Percentiles rank a stretch among this genome's conserved stretches.
These are phyloP conservation scores for Eudemis profundana DNA, from an alignment of 2,888 invertebrate species.

Conservation along the genomic window DNA sequence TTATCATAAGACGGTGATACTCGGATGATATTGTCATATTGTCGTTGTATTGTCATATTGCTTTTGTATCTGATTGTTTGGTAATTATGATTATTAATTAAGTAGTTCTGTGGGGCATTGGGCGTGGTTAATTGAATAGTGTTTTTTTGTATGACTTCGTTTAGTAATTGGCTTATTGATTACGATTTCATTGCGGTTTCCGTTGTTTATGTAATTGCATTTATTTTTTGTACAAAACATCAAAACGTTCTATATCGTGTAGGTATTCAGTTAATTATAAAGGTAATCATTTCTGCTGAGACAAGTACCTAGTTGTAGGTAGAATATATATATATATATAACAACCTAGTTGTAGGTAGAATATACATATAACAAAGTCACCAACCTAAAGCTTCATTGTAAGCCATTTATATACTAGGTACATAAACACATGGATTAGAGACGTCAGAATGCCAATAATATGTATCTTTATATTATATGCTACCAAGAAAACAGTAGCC, in stretches of 20 bases:
- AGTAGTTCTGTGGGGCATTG: constrained; percentile 70
- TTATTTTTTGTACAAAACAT: constrained; percentile 4
- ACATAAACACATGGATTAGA: too few relatives aligned
- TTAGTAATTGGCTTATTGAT: constrained; percentile 11
- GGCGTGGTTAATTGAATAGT: constrained; percentile 62
- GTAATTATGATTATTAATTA: constrained; percentile 77
- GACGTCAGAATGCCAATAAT: too few relatives aligned
- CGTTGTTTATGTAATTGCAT: constrained; percentile 4
- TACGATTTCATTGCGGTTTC: constrained; percentile 9
- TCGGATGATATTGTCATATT: constrained; percentile 45
- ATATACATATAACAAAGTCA: too few relatives aligned
- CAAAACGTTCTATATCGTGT: too few relatives aligned
- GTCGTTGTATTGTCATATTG: constrained; percentile 52
- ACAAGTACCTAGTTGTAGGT: too few relatives aligned
- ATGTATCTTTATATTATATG: too few relatives aligned
- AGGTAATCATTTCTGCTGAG: too few relatives aligned
- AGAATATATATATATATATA: too few relatives aligned
- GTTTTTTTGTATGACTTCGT: constrained; percentile 53
- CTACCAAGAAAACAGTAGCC: background rate
- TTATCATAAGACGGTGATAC: constrained; percentile 66
- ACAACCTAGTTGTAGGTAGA: too few relatives aligned
- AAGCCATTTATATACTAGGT: too few relatives aligned
- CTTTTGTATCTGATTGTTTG: constrained; percentile 71
- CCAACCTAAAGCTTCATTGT: too few relatives aligned
- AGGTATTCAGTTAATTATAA: too few relatives aligned